Evolutionary conservation across 1,140 invertebrate genomes (phyloP).

Genomic region (Mya arenaria): DNA sequence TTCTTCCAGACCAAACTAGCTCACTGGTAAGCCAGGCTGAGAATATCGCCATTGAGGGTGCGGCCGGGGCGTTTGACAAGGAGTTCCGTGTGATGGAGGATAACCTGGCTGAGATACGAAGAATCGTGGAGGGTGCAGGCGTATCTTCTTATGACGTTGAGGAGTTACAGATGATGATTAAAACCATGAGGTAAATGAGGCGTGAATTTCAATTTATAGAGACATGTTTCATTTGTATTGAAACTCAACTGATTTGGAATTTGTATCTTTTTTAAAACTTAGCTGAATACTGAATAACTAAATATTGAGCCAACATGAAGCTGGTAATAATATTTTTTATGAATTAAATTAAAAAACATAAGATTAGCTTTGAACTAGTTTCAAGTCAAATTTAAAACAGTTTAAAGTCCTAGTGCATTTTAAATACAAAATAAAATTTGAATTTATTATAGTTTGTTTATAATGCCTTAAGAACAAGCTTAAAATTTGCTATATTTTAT

Average conservation of each 20-base stretch:
- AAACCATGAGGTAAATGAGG: conserved; percentile 82
- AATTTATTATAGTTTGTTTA: too few relatives aligned
- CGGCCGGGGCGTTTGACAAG: conserved; percentile 95
- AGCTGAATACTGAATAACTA: too few relatives aligned
- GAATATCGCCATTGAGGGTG: conserved; percentile 95
- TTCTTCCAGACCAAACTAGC: conserved; percentile 79
- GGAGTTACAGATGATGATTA: conserved; percentile 84
- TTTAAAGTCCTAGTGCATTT: too few relatives aligned
- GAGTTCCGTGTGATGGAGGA: conserved; percentile 96
- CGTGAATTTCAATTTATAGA: neutral
- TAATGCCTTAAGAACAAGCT: too few relatives aligned
- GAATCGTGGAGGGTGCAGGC: conserved; percentile 88
- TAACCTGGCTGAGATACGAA: conserved; percentile 89
- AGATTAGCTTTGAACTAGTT: too few relatives aligned
- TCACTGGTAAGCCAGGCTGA: conserved; percentile 90
- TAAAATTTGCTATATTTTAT: too few relatives aligned
- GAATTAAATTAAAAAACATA: too few relatives aligned
- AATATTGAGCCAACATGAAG: too few relatives aligned
- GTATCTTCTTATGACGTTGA: conserved; percentile 89
- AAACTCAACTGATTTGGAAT: neutral
- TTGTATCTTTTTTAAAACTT: too few relatives aligned
- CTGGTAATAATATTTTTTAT: too few relatives aligned
- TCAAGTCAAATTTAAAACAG: too few relatives aligned
- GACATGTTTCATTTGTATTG: neutral
- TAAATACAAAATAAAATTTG: too few relatives aligned